Conservation (phyloP, 2,797 vertebrate species). For the Hemitrygon akajei region DNA sequence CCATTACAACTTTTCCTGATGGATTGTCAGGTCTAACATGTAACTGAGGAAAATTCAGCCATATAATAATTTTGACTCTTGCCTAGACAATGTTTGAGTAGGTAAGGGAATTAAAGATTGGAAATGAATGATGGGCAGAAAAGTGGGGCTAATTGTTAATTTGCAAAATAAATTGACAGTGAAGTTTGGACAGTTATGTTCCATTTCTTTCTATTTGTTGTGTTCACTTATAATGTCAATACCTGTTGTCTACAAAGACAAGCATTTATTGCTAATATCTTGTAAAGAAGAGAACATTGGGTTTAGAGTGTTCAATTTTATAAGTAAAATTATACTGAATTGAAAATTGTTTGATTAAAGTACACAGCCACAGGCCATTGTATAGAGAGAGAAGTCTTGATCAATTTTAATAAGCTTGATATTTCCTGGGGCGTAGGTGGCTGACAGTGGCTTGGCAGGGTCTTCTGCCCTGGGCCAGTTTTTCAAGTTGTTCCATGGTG, state of each 20-base stretch:
- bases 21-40: not conserved
- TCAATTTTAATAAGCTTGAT: not conserved
- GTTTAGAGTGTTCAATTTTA: not conserved
- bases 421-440: not conserved
- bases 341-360: not conserved
- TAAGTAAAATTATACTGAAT: not conserved
- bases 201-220: not conserved
- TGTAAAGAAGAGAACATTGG: not conserved
- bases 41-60: not conserved
- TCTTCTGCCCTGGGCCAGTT: too few species aligned
- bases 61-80: not conserved
- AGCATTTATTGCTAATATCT: not conserved
- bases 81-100: not conserved
- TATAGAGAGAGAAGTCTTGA: not conserved
- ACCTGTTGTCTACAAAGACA: not conserved
- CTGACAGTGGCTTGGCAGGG: too few species aligned
- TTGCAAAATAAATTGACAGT: not conserved
- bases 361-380: not conserved
- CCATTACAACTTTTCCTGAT: too few species aligned
- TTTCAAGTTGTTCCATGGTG: too few species aligned
- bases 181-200: not conserved
- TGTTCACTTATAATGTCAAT: not conserved
- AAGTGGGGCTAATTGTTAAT: not conserved
- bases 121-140: too few species aligned
- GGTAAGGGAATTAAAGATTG: not conserved